Base-by-base conservation (phyloP, 1,140 invertebrate species). In the Plutomurus gul region DNA sequence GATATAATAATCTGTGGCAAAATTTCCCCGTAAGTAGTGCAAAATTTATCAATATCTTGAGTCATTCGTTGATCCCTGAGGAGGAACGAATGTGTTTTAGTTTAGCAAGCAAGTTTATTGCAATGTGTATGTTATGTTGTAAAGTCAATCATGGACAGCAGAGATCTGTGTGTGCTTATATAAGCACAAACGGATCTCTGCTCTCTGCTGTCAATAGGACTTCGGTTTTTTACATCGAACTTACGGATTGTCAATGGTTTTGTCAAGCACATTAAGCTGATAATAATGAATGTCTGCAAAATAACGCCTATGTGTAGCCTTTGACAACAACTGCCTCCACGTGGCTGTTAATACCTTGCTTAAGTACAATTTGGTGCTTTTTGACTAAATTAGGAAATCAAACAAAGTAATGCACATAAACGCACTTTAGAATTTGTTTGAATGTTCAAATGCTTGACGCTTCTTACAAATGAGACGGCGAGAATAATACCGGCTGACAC, bases 21-120 rank as follows among this genome's bases (percentile, higher is more conserved):
- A 51, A 90, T 86, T 76, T 85, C 85, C 79, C 89, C 87, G 65
- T 90, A 87, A 4, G 84, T 85, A 4, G 84, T 77, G 81, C 88
- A 89, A 75, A 91, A 84, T 79, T 86, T 87, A 74, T 90, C 88
- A 3, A 90, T 87, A 86, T 91, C 90, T 84, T 90, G 88, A 16
- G 89, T 89, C 33, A 90, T 90, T 43, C 90, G 83, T 83, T 91
- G 89, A 82, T 91, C 90, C 8, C 86, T 87, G 74, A 82, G 33
- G 39, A 25, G 77, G 6, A 16, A 37, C 16, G 20, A 60, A 6
- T 18, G 13, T 18, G 4, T 2, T 56, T n/a, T 56, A 56, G 11
- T 16, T 56, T 56, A 10, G 22, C 25, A 56, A 18, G 49, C 2
- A 18, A 3, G 25, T 56, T 56, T 18, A 13, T n/a, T n/a, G n/a